These are phyloP conservation scores for Andrena cerasifolii DNA, from an alignment of 1,140 invertebrate genomes.

Conservation along the genomic window DNA sequence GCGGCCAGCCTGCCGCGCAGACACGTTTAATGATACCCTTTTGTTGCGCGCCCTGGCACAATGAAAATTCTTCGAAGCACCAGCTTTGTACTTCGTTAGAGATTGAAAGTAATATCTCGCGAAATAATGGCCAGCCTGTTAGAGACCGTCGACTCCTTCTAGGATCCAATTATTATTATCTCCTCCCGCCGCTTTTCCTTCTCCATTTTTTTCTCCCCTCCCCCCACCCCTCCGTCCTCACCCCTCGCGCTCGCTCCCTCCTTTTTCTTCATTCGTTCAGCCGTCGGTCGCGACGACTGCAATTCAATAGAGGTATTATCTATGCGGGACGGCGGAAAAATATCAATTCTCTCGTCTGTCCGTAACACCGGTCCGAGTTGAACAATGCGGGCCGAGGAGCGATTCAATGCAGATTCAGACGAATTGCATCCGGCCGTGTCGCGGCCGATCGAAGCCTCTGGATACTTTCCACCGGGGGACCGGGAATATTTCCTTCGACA, in stretches of 20 bases:
- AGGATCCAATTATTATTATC: constrained; percentile 66
- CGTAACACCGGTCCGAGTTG: constrained; percentile 51
- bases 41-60: constrained; percentile 38
- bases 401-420: constrained; percentile 68
- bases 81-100: constrained; percentile 57
- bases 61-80: constrained; percentile 49
- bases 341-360: constrained; percentile 69
- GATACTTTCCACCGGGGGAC: constrained; percentile 32
- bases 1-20: constrained; percentile 9
- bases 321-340: constrained; percentile 62
- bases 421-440: constrained; percentile 65
- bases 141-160: constrained; percentile 51
- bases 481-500: constrained; percentile 51
- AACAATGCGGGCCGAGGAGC: constrained; percentile 61
- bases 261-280: background rate
- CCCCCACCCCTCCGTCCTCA: background rate
- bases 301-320: constrained; percentile 66
- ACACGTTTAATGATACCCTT: constrained; percentile 50
- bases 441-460: constrained; percentile 32
- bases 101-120: constrained; percentile 59
- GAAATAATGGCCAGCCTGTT: constrained; percentile 47
- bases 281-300: constrained; percentile 39
- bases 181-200: background rate
- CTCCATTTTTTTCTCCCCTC: too few species aligned
- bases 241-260: too few species aligned